Base-by-base conservation (phyloP, 2,113 vertebrate species). In the Romanogobio albipinnatus region DNA sequence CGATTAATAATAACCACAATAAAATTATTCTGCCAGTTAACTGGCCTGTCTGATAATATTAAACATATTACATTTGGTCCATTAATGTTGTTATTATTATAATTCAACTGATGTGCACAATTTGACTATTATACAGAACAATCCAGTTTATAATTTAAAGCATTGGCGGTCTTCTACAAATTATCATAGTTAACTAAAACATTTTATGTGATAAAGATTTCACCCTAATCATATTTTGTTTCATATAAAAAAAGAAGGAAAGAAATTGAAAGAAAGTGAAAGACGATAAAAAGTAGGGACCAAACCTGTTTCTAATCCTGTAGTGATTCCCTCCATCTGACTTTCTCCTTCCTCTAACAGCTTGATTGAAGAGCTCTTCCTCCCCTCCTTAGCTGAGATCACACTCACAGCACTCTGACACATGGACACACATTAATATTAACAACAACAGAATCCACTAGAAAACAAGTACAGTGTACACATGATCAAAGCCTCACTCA, bases 361-460 rank as follows among this genome's bases (percentile, higher is more conserved):
- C 77, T 78, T 59, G 0, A 47, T 45, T 47, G 1, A 10, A 71
- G 1, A n/a, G 5, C 75, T 89, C 26, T 0, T 88, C 33, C 8
- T 59, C 1, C 58, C 88, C 61, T 83, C 88, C 85, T 86, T 89
- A n/a, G 62, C 26, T 0, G 92, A 93, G 39, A 10, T 45, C 1
- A 45, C 9, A 78, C 93, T 94, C 56, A 70, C 1, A 56, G 49
- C 43, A 82, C 91, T 93, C 93, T 93, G 78, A 87, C 5, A 86
- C 7, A 76, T 22, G 84, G 76, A 13, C 58, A 86, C 71, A 85
- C 59, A 77, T 4, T 53, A 11, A 85, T 17, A 49, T 74, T 68
- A 26, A 76, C 53, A 62, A n/a, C 13, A 22, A 51, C 17, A 66
- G 9, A 70, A 15, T 15, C 6, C 33, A 59, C 19, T 22, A 14